Evolutionary conservation across 1,140 invertebrate genomes (phyloP), one percentile per base, ranked within the genome.

Genomic region (Drosophila equinoxialis): DNA sequence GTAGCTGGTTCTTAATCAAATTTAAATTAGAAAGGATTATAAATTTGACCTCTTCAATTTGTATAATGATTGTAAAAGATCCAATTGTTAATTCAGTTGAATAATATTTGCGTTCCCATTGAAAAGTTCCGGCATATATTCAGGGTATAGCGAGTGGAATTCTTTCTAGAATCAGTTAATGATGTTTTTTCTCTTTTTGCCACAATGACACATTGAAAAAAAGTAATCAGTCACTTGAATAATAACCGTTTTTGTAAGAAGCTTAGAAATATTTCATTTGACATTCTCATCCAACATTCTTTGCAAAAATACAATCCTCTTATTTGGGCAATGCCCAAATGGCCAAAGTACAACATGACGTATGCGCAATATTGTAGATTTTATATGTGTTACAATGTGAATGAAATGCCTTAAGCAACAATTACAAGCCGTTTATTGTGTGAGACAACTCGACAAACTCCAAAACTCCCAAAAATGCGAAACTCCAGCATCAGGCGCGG

Each of bases 371-470:
- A 23, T 6, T 13, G 37, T 11, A 13, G 11, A 39, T 39, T 39
- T 11, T 10, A 11, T 39, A 13, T 11, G 4, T 4, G 3, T 2
- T 11, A 48, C 26, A 51, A 41, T 62, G 70, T 59, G 71, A 73
- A 74, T 66, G 70, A 75, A 42, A 59, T 26, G 45, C 45, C 45
- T 23, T 51, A 51, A 51, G 45, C 45, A 51, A 51, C 45, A 51
- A 51, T 51, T 51, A 51, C 45, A 10, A 13, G 45, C 20, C 45
- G 45, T 51, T 8, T 11, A 65, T 58, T 39, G 42, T 14, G 13
- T 14, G 13, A 57, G 60, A 66, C 51, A 74, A 60, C 78, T 68
- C 71, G 65, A 77, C 82, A 86, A 78, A 77, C 70, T 75, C 51
- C 66, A 68, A 48, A 48, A 2, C 17, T 4, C 71, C 42, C 64